Conservation (phyloP, 2,113 vertebrate species). For the Piprites chloris region DNA sequence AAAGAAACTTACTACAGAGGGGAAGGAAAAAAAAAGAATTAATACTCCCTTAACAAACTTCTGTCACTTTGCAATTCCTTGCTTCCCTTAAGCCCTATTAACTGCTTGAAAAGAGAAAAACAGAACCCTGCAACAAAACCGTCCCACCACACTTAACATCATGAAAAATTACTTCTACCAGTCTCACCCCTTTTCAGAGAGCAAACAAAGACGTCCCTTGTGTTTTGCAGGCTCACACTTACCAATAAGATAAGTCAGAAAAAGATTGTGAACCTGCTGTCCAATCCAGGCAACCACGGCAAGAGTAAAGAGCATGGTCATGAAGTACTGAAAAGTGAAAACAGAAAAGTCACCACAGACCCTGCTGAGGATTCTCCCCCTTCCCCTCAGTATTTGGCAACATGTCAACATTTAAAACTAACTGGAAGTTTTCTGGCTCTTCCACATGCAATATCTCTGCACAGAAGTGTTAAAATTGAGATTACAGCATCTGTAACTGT, state of each 20-base stretch:
- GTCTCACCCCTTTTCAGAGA: neutral
- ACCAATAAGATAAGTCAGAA: conserved; percentile 96
- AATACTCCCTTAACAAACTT: neutral
- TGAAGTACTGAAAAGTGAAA: conserved; percentile 84
- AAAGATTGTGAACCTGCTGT: conserved; percentile 97
- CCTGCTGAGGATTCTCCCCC: neutral
- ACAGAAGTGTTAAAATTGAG: accelerated
- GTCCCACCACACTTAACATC: neutral
- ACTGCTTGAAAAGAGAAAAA: neutral
- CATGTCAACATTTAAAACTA: neutral
- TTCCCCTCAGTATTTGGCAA: neutral
- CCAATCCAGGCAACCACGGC: conserved; percentile 92
- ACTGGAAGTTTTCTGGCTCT: neutral
- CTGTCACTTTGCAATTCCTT: neutral
- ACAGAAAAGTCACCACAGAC: neutral
- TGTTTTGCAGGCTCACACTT: conserved; percentile 50
- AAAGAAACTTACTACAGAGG: conserved; percentile 82
- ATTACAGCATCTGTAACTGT: neutral
- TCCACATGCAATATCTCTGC: accelerated
- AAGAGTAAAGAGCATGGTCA: conserved; percentile 87
- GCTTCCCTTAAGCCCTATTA: neutral
- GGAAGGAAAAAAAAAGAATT: neutral
- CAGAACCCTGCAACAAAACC: neutral
- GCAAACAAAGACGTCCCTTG: neutral
- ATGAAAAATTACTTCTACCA: neutral